Evolutionary conservation across 2,888 invertebrate species (phyloP).

Genomic region (Cephalotes varians): DNA sequence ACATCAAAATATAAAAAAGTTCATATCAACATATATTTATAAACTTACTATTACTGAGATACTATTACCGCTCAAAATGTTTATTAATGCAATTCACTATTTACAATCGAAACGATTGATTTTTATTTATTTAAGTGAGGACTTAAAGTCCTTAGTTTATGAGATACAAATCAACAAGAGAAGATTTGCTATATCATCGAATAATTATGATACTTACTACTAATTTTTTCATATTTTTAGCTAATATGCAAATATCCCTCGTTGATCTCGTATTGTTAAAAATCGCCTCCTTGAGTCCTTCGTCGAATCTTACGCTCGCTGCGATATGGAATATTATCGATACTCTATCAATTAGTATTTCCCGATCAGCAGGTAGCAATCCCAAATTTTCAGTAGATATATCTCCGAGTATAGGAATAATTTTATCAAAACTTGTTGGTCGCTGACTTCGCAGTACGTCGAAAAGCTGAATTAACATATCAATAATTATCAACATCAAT

Average conservation of each 20-base stretch:
- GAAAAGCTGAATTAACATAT: conserved; percentile 89
- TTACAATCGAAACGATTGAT: too few species aligned
- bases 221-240: conserved; percentile 87
- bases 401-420: conserved; percentile 90
- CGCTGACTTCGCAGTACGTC: conserved; percentile 87
- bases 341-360: conserved; percentile 86
- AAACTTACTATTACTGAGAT: too few species aligned
- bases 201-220: conserved; percentile 81
- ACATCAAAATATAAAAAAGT: too few species aligned
- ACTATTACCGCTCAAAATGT: too few species aligned
- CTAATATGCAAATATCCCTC: conserved; percentile 88
- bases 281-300: conserved; percentile 89
- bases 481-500: too few species aligned
- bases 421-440: conserved; percentile 88
- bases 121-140: too few species aligned
- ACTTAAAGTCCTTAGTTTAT: too few species aligned
- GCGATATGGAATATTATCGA: conserved; percentile 89
- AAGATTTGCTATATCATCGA: too few species aligned
- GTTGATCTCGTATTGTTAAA: conserved; percentile 90
- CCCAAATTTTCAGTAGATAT: conserved; percentile 88
- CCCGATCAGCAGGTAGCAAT: conserved; percentile 82
- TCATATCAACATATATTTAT: too few species aligned
- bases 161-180: too few species aligned
- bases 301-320: conserved; percentile 92
- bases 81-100: too few species aligned